phyloP scores from a whole-genome alignment of 2,113 vertebrate species.

The Rhinoderma darwinii region DNA sequence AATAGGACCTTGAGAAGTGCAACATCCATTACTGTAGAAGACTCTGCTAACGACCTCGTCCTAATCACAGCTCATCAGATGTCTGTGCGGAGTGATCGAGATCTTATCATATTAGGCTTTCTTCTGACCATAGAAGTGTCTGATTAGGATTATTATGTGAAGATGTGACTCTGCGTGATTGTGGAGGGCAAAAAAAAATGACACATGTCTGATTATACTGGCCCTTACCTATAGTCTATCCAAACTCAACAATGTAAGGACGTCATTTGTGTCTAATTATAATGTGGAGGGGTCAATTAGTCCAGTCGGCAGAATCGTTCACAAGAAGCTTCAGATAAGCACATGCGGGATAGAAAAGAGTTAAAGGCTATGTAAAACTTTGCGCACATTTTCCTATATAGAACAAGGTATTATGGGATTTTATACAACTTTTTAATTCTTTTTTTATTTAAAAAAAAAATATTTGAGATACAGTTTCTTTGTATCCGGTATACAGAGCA shows the following conservation, averaged over 20 bases:
- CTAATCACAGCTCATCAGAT: conserved; percentile 39
- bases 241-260: not conserved
- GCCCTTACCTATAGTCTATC: not conserved
- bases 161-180: conserved; percentile 33
- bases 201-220: conserved; percentile 14
- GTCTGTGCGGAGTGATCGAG: not conserved
- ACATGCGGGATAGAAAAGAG: not conserved
- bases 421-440: too few relatives aligned
- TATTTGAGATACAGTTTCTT: too few relatives aligned
- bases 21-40: not conserved
- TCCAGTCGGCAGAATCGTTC: not conserved
- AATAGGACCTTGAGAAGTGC: too few relatives aligned
- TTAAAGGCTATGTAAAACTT: too few relatives aligned
- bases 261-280: conserved; percentile 12
- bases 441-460: too few relatives aligned
- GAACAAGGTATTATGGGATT: too few relatives aligned
- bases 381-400: too few relatives aligned
- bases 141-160: conserved; percentile 47
- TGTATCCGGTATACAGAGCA: too few relatives aligned
- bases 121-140: conserved; percentile 30
- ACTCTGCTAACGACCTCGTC: not conserved
- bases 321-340: not conserved
- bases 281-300: conserved; percentile 15
- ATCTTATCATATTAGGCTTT: conserved; percentile 15
- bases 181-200: not conserved